phyloP scores from a whole-genome alignment of 2,888 invertebrate species.

The Drosophila mettleri region DNA sequence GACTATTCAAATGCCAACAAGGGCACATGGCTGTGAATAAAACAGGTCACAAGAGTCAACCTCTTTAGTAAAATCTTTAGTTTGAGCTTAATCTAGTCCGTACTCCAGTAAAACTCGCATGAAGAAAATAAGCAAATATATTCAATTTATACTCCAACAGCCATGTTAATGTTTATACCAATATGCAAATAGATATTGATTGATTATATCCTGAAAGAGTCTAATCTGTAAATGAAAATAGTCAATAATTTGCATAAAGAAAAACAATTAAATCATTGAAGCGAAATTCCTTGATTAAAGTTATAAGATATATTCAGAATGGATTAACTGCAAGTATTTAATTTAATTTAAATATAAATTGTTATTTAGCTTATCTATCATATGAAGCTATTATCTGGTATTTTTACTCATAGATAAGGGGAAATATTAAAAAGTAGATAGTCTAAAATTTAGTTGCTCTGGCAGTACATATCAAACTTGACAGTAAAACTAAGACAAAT shows the following conservation, averaged over 20 bases:
- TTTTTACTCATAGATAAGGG: neutral
- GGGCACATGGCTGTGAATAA: constrained; percentile 65
- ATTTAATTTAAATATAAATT: neutral
- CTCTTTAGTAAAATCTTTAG: neutral
- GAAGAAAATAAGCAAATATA: neutral
- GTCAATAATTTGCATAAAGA: too few relatives aligned
- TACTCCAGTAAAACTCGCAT: neutral
- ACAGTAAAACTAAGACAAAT: too few relatives aligned
- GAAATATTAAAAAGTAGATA: neutral
- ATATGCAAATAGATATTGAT: neutral
- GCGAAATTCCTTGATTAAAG: neutral
- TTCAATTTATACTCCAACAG: neutral
- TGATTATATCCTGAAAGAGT: too few relatives aligned
- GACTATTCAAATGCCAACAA: constrained; percentile 44
- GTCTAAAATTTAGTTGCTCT: too few relatives aligned
- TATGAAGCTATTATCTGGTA: neutral
- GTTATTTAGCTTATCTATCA: neutral
- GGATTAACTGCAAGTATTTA: neutral
- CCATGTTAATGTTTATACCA: neutral
- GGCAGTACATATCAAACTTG: too few relatives aligned
- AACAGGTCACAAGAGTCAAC: neutral
- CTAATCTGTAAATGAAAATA: neutral
- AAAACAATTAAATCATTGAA: neutral
- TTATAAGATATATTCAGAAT: neutral
- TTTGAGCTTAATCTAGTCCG: constrained; percentile 5